Evolutionary conservation across 2,797 vertebrate species (phyloP).

Genomic region (Decapterus maruadsi): DNA sequence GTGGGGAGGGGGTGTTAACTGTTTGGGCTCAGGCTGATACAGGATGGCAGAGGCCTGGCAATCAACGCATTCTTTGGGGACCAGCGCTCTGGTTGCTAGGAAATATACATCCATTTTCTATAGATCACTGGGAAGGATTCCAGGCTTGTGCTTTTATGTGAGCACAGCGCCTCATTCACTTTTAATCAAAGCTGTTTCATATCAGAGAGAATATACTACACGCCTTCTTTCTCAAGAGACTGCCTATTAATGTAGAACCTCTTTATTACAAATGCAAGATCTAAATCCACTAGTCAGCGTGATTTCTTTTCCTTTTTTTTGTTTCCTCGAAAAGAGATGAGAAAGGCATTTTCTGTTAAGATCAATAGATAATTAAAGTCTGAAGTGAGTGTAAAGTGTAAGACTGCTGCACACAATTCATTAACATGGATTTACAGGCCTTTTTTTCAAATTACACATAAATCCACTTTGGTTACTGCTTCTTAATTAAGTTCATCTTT

Average conservation of each 20-base stretch:
- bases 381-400: conserved; percentile 55
- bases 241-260: conserved; percentile 64
- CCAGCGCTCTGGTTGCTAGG: conserved; percentile 82
- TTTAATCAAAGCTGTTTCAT: conserved; percentile 85
- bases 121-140: conserved; percentile 81
- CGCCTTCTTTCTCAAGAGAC: conserved; percentile 61
- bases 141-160: conserved; percentile 76
- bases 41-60: conserved; percentile 77
- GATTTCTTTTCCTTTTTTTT: conserved; percentile 36
- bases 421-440: conserved; percentile 58
- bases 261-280: conserved; percentile 72
- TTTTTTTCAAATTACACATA: conserved; percentile 43
- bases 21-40: conserved; percentile 74
- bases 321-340: conserved; percentile 51
- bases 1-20: conserved; percentile 42
- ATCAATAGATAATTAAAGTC: conserved; percentile 70
- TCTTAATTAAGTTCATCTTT: conserved; percentile 52
- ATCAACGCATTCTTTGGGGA: conserved; percentile 84
- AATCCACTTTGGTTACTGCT: conserved; percentile 38
- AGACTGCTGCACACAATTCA: conserved; percentile 52
- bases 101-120: conserved; percentile 83
- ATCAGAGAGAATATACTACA: conserved; percentile 74
- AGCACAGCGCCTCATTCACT: conserved; percentile 79
- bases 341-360: conserved; percentile 47
- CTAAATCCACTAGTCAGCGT: conserved; percentile 67